phyloP scores from a whole-genome alignment of 2,113 vertebrate species.

The Hystrix brachyura region DNA sequence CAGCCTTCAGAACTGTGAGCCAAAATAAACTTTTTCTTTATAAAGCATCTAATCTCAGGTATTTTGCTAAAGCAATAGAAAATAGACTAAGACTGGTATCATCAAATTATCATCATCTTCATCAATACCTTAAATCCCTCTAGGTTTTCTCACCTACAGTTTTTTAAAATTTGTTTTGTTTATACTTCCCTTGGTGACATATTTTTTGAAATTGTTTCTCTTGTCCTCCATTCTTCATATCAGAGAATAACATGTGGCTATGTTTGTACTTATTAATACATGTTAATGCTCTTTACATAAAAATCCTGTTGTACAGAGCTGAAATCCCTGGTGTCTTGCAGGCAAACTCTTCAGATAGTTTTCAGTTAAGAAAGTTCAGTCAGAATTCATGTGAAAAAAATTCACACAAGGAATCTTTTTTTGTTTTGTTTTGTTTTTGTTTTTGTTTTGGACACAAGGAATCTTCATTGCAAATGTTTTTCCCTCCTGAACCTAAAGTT shows the following conservation, averaged over 20 bases:
- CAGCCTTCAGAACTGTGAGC: neutral
- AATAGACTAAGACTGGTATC: neutral
- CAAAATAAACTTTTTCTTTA: neutral
- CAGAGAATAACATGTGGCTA: neutral
- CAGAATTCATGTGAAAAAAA: neutral
- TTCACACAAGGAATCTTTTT: neutral
- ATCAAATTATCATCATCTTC: neutral
- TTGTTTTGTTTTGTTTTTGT: no score
- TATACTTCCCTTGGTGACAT: neutral
- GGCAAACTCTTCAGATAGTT: constrained; percentile 12
- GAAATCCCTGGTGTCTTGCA: neutral
- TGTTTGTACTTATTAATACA: neutral
- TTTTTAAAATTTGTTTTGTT: neutral
- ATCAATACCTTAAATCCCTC: neutral
- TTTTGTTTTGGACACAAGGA: neutral
- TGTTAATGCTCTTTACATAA: neutral
- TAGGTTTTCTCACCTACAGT: neutral
- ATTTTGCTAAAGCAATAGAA: neutral
- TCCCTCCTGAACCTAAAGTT: neutral
- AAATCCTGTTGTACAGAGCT: neutral
- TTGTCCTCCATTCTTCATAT: neutral
- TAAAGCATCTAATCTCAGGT: neutral
- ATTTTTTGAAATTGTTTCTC: neutral
- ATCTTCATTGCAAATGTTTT: neutral
- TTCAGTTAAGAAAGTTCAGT: neutral